phyloP scores from a whole-genome alignment of 2,888 invertebrate species.

The Nomada lathburiana region DNA sequence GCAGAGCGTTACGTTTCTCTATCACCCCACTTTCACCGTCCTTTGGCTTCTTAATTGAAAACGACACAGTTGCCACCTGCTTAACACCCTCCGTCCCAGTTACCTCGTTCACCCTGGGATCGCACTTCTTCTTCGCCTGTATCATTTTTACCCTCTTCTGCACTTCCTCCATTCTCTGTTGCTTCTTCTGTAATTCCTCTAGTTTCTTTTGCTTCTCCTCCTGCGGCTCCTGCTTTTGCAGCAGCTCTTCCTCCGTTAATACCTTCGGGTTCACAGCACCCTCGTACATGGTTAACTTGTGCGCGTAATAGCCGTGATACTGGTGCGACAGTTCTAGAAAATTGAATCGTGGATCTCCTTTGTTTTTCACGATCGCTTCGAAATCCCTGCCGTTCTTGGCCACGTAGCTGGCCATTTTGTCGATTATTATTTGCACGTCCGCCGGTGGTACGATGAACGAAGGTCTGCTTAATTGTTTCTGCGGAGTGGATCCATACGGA shows the following conservation, averaged over 20 bases:
- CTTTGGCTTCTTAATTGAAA: constrained; percentile 93
- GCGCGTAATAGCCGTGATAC: constrained; percentile 93
- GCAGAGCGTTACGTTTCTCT: constrained; percentile 89
- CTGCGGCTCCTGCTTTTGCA: constrained; percentile 81
- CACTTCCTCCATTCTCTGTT: constrained; percentile 83
- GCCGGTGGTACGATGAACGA: constrained; percentile 89
- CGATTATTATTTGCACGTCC: constrained; percentile 94
- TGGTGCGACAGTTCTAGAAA: constrained; percentile 92
- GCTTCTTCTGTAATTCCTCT: constrained; percentile 81
- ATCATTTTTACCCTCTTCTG: constrained; percentile 82
- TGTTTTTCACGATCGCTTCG: constrained; percentile 93
- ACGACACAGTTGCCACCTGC: constrained; percentile 88
- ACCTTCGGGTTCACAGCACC: constrained; percentile 80
- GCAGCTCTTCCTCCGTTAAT: constrained; percentile 81
- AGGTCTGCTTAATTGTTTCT: constrained; percentile 83
- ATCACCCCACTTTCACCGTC: constrained; percentile 89
- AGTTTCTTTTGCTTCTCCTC: constrained; percentile 82
- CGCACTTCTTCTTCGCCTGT: constrained; percentile 81
- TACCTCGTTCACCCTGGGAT: constrained; percentile 75
- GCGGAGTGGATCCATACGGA: constrained; percentile 80
- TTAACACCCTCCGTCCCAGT: constrained; percentile 57
- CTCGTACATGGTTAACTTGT: constrained; percentile 86
- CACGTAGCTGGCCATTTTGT: constrained; percentile 98
- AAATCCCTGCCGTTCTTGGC: constrained; percentile 97
- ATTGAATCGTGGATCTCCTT: constrained; percentile 94